These are phyloP conservation scores for Papilio xuthus DNA, from an alignment of 1,140 invertebrate species.

Conservation along the genomic window DNA sequence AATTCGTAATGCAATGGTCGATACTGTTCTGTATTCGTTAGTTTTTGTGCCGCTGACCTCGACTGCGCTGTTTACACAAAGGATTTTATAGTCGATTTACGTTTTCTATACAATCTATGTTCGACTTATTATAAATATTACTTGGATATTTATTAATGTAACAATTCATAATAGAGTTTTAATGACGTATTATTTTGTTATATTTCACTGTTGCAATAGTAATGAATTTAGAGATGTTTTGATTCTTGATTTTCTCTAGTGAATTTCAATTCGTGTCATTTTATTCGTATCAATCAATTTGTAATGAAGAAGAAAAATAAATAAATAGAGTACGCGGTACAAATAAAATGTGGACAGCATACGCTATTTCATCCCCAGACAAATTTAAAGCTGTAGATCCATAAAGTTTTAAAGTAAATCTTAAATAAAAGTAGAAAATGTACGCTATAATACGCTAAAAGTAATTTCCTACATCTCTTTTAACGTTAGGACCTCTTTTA, in stretches of 20 bases:
- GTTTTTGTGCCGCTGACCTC: conserved; percentile 21
- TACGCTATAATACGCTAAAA: neutral
- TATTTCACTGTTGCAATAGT: neutral
- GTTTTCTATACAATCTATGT: neutral
- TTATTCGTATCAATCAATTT: too few relatives aligned
- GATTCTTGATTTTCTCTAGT: too few relatives aligned
- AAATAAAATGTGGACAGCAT: neutral
- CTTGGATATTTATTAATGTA: neutral
- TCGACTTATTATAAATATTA: neutral
- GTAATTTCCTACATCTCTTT: conserved; percentile 13
- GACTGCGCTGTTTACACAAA: conserved; percentile 9
- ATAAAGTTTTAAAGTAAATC: neutral
- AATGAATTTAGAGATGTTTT: too few relatives aligned
- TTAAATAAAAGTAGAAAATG: neutral
- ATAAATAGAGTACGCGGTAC: neutral
- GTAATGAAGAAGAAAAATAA: neutral
- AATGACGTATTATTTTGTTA: neutral
- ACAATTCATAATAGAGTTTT: neutral
- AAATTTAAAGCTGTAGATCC: neutral
- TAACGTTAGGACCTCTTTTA: conserved; percentile 4
- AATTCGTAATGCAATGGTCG: conserved; percentile 11
- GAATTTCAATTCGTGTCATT: too few relatives aligned
- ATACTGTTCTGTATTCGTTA: neutral
- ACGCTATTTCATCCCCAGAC: neutral
- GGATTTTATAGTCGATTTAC: neutral